Base-by-base conservation (phyloP, 2,888 invertebrate species). In the Abscondita cerata region DNA sequence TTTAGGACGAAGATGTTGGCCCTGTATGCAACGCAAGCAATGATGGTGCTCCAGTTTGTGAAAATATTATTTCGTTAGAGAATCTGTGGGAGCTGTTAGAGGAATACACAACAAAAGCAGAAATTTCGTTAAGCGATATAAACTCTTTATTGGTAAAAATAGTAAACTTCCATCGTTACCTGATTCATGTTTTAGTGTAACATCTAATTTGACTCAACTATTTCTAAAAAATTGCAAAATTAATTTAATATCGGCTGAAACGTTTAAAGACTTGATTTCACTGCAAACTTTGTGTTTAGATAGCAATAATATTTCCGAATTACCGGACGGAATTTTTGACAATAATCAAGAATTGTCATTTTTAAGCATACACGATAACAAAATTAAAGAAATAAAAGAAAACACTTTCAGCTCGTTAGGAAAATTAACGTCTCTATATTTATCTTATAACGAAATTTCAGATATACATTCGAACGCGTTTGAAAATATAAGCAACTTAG, bases 321-420 rank as follows among this genome's bases (percentile, higher is more conserved):
- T 59, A 12, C 59, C 59, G 0, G 8, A 50, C 16, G 54, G 51
- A 6, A 12, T 48, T 12, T 60, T 60, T 16, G 54, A 60, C 5
- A 20, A 50, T 12, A 12, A 50, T 4, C 6, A 19, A 1, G 19
- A 15, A 0, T 18, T 60, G 1, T 25, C 18, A 15, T 15, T 9
- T 34, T 12, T 60, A 36, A 41, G 34, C 15, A 18, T 60, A 8
- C 41, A 34, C n/a, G 34, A 36, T 33, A 60, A 60, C 25, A 44
- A 54, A 47, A 18, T 59, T 15, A 52, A 59, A 53, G 19, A 12
- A n/a, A 31, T 59, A 2, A 38, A 36, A 13, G 33, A 16, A 6
- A 25, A 36, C 5, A 33, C 20, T 4, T 48, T 59, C n/a, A 19
- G 16, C 13, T 12, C 36, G 3, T 47, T 59, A 15, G 25, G 8